phyloP scores from a whole-genome alignment of 2,113 vertebrate genomes.

The Ibidorhyncha struthersii region DNA sequence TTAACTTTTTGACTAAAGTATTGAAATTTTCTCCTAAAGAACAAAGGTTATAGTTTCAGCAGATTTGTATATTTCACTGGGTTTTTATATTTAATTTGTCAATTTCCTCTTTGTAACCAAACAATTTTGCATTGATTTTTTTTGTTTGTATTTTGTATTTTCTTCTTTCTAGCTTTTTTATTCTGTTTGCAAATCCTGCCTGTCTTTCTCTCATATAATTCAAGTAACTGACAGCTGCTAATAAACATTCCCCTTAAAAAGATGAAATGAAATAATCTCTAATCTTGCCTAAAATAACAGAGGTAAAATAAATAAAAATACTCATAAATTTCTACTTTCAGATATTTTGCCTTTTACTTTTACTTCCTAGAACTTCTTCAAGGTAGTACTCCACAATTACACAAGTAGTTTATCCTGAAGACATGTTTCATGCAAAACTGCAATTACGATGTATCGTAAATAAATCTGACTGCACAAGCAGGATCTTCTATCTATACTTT shows the following conservation, averaged over 20 bases:
- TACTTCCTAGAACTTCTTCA: background rate
- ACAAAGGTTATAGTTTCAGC: background rate
- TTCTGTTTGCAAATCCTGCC: background rate
- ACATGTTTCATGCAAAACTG: background rate
- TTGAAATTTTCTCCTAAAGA: background rate
- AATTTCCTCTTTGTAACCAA: background rate
- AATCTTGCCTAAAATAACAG: background rate
- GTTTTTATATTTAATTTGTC: background rate
- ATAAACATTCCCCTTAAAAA: background rate
- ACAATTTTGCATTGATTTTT: background rate
- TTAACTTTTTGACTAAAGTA: background rate
- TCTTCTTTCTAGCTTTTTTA: background rate
- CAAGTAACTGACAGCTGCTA: background rate
- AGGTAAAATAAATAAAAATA: background rate
- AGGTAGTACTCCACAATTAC: background rate
- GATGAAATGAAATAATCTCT: background rate
- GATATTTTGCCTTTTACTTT: background rate
- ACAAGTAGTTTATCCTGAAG: background rate
- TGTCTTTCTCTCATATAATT: background rate
- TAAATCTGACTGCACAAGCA: background rate
- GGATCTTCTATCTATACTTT: background rate
- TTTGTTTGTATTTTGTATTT: background rate
- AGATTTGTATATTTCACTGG: background rate
- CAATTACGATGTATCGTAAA: background rate
- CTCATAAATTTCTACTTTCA: background rate